Evolutionary conservation across 2,888 invertebrate species (phyloP).

Genomic region (Ectemnius continuus): DNA sequence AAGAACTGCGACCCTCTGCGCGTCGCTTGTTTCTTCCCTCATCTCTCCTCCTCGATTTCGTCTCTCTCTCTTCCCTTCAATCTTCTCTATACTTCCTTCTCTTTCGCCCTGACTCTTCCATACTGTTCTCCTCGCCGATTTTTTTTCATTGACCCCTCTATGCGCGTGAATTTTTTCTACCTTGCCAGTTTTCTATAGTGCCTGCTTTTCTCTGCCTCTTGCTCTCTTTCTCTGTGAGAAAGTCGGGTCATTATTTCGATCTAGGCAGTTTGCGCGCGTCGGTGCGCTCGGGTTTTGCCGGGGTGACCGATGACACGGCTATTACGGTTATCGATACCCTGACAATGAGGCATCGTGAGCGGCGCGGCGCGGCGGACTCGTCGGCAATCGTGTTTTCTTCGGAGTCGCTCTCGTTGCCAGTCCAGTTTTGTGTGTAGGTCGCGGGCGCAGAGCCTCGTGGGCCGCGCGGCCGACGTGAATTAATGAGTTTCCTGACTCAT

Average conservation of each 20-base stretch:
- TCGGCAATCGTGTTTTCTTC: slow-evolving; percentile 2
- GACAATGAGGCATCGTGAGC: slow-evolving; percentile 11
- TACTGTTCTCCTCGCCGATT: too few species aligned
- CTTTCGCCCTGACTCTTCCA: background rate
- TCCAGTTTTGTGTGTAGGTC: background rate
- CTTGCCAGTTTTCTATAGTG: slow-evolving; percentile 15
- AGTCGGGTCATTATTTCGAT: slow-evolving; percentile 33
- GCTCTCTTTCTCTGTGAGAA: slow-evolving; percentile 35
- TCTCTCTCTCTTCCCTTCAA: slow-evolving; percentile 11
- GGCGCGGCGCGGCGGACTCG: background rate
- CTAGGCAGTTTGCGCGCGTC: background rate
- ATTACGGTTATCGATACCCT: slow-evolving; percentile 30
- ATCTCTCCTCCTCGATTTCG: slow-evolving; percentile 13
- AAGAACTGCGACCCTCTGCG: slow-evolving; percentile 43
- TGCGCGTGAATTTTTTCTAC: slow-evolving; percentile 5
- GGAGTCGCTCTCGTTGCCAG: background rate
- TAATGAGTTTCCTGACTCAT: slow-evolving; percentile 1
- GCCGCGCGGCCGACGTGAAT: background rate
- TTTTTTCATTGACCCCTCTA: background rate
- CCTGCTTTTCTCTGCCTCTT: background rate
- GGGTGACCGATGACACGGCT: slow-evolving; percentile 35
- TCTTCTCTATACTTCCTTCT: slow-evolving; percentile 27
- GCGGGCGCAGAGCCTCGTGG: background rate
- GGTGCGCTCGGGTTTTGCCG: slow-evolving; percentile 17
- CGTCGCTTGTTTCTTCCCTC: background rate